Percentiles rank a stretch among this genome's conserved stretches.
phyloP scores from a whole-genome alignment of 2,888 invertebrate genomes.

The Bugula neritina region DNA sequence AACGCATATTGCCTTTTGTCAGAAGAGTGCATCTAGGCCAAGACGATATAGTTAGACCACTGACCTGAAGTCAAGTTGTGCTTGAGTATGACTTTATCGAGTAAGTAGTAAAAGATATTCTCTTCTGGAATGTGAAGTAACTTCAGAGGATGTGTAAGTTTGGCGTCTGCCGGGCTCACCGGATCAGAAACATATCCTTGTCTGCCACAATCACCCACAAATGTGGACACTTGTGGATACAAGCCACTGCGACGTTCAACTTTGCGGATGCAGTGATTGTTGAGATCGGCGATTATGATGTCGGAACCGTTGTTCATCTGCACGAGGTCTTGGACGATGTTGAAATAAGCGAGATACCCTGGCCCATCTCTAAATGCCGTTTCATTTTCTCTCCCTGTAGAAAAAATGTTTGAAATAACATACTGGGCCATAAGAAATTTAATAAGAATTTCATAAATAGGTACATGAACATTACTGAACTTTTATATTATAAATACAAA shows the following conservation, averaged over 20 bases:
- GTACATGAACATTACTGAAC: too few species aligned
- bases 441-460: too few species aligned
- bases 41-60: too few species aligned
- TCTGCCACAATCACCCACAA: neutral
- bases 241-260: neutral
- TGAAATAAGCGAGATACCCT: neutral
- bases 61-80: neutral
- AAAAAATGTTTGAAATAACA: too few species aligned
- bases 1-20: too few species aligned
- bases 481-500: too few species aligned
- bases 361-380: neutral
- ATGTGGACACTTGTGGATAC: neutral
- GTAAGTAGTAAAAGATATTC: neutral
- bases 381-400: neutral
- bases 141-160: neutral
- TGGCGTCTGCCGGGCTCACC: neutral
- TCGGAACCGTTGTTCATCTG: neutral
- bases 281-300: neutral
- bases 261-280: neutral
- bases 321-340: neutral
- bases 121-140: neutral
- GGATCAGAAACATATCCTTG: neutral
- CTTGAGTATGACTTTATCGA: neutral
- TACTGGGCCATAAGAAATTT: too few species aligned
- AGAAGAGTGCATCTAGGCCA: too few species aligned